phyloP scores from a whole-genome alignment of 2,888 invertebrate species.

The Mesochorus sp. region DNA sequence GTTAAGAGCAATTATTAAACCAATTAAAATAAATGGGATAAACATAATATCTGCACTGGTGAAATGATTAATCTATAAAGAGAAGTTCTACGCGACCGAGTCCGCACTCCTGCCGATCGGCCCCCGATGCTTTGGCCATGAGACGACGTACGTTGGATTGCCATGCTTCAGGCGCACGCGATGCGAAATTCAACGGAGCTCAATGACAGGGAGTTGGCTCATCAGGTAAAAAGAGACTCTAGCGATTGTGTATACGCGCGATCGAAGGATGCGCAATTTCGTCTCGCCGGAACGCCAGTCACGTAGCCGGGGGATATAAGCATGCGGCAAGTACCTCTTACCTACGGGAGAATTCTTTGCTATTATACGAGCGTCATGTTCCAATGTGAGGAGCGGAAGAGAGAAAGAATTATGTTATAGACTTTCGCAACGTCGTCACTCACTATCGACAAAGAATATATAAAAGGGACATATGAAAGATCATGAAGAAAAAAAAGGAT shows the following conservation, averaged over 20 bases:
- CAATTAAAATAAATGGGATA: too few species aligned
- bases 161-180: constrained; percentile 65
- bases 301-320: constrained; percentile 63
- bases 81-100: too few species aligned
- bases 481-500: too few species aligned
- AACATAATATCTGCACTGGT: not conserved
- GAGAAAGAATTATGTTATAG: constrained; percentile 22
- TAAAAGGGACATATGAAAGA: too few species aligned
- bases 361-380: constrained; percentile 13
- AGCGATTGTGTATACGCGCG: constrained; percentile 28
- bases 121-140: too few species aligned
- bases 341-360: not conserved
- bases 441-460: constrained; percentile 33
- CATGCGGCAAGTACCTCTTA: constrained; percentile 61
- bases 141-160: constrained; percentile 65
- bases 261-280: constrained; percentile 39
- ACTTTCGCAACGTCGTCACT: constrained; percentile 42
- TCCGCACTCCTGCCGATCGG: not conserved
- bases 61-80: not conserved
- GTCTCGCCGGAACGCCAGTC: constrained; percentile 58
- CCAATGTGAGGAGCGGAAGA: not conserved
- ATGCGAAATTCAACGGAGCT: constrained; percentile 48
- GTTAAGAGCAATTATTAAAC: too few species aligned
- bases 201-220: constrained; percentile 38
- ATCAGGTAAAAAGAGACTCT: constrained; percentile 66